Evolutionary conservation across 1,140 invertebrate species (phyloP), one percentile per base, ranked within the genome.

Genomic region (Zophobas atratus): DNA sequence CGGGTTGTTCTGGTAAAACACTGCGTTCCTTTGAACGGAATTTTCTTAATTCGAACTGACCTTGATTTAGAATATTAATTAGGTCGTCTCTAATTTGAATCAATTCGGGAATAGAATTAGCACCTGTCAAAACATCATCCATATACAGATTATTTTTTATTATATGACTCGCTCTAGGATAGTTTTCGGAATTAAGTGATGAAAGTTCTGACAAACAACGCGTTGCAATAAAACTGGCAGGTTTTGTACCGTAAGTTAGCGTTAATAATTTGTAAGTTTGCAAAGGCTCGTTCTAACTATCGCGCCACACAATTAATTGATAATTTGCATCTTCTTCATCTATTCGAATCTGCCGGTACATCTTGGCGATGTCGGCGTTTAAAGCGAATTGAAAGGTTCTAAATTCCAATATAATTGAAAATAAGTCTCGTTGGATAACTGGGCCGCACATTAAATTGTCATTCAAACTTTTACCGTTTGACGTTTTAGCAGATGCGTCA

Each of bases 91-190:
- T 51, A 3, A 83, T 53, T 67, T 74, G 35, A 8, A 67, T 2
- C 8, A 80, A 75, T 76, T 81, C 67, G 8, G 78, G 60, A 6
- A 80, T n/a, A 4, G 60, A 78, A 56, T 84, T 70, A 3, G 80
- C 80, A 35, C 87, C 86, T 34, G 84, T 82, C 0, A 88, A 73
- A 20, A 86, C 70, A 80, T 90, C 87, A 75, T 90, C 88, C 1
- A 88, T 84, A 77, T 88, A 90, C 73, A 87, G 87, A 77, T 87
- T 84, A 32, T 78, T 81, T 36, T 38, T 32, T 20, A 87, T 83
- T 8, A 82, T 77, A 41, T 81, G 55, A 56, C 79, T 55, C 41
- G 80, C 83, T 3, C 53, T 43, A 36, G 85, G 81, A 81, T 76
- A 51, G 5, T 51, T 51, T 2, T 2, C 20, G 5, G 49, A 2